Conservation (phyloP, 2,113 vertebrate genomes). For the Cavia porcellus region DNA sequence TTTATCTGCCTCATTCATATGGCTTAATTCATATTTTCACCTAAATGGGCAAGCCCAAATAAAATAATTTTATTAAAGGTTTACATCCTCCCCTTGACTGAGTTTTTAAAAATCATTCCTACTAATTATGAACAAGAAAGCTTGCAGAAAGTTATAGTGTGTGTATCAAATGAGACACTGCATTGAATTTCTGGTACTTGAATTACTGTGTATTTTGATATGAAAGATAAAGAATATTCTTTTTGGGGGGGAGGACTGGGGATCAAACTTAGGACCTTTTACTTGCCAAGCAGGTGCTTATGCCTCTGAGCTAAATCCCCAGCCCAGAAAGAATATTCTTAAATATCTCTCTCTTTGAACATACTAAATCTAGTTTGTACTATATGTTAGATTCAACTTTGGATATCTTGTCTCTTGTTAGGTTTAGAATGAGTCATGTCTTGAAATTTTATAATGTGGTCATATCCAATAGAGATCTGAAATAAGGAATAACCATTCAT, state of each 20-base stretch:
- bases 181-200: background rate
- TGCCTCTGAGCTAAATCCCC: too few relatives aligned
- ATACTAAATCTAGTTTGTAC: background rate
- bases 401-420: background rate
- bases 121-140: background rate
- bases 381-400: background rate
- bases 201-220: background rate
- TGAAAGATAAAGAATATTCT: too few relatives aligned
- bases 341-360: conserved; percentile 2
- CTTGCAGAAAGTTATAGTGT: background rate
- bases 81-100: background rate
- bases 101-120: background rate
- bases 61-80: conserved; percentile 10
- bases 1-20: background rate
- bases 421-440: background rate
- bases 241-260: too few relatives aligned
- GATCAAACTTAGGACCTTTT: too few relatives aligned
- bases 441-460: conserved; percentile 34
- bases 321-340: background rate
- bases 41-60: background rate
- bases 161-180: background rate
- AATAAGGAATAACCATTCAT: background rate
- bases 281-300: too few relatives aligned
- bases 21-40: background rate
- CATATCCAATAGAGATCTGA: background rate